A percentile compares a stretch with the other conserved stretches of the same genome.
phyloP scores from a whole-genome alignment of 2,888 invertebrate species.

The Koerneria pararmatus region DNA sequence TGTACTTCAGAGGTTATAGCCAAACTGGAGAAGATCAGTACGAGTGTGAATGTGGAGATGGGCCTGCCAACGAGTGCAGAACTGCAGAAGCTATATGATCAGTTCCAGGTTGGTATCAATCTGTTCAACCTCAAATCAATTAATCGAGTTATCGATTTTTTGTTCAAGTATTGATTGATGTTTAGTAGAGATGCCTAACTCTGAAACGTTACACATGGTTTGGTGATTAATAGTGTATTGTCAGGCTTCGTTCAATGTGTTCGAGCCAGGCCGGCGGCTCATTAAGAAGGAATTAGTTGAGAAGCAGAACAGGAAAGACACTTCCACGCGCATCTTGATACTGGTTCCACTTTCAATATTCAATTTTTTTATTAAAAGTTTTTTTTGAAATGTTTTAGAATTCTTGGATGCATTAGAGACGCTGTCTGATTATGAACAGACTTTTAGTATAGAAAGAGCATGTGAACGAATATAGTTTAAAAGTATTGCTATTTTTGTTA shows the following conservation, averaged over 20 bases:
- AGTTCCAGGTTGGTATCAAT: constrained; percentile 38
- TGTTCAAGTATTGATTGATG: no score
- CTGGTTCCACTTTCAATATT: constrained; percentile 31
- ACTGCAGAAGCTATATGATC: constrained; percentile 40
- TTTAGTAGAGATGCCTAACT: no score
- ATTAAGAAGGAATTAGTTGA: constrained; percentile 45
- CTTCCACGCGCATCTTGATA: constrained; percentile 44
- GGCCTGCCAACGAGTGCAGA: constrained; percentile 42
- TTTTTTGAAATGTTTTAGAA: background rate
- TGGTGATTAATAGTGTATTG: no score
- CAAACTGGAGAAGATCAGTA: constrained; percentile 42
- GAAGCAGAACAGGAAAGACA: constrained; percentile 51
- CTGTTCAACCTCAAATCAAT: background rate
- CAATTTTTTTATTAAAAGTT: no score
- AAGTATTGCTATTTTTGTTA: no score
- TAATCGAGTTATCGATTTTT: background rate
- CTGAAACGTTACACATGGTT: no score
- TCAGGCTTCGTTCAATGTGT: constrained; percentile 49
- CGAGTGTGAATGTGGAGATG: constrained; percentile 45
- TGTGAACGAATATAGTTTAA: no score
- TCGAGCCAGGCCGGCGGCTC: constrained; percentile 43
- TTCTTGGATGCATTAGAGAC: background rate
- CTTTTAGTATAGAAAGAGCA: no score
- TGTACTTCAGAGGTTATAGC: constrained; percentile 38
- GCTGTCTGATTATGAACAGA: background rate